Conservation (phyloP, 2,113 vertebrate species). For the Oncorhynchus gorbuscha region DNA sequence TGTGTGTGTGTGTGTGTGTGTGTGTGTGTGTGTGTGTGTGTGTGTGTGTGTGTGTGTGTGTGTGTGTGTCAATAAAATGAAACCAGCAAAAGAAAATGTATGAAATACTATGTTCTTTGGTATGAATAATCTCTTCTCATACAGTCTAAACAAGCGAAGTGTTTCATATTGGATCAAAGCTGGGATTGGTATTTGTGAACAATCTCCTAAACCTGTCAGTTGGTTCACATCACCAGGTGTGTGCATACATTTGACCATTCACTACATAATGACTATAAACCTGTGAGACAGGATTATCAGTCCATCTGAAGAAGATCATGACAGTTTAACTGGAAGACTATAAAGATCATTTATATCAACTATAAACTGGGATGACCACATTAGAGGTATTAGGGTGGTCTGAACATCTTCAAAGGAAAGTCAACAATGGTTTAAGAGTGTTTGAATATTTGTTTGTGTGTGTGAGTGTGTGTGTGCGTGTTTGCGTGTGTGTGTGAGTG, state of each 20-base stretch:
- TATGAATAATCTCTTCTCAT: not conserved
- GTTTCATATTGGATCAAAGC: not conserved
- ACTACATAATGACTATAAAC: slow-evolving; percentile 26
- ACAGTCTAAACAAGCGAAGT: not conserved
- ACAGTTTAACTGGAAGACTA: slow-evolving; percentile 47
- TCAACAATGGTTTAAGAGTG: slow-evolving; percentile 16
- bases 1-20: no score
- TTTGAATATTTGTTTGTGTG: not conserved
- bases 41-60: not conserved
- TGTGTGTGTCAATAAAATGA: not conserved
- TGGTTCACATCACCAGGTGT: not conserved
- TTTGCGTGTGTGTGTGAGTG: not conserved
- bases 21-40: no score
- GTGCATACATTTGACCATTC: not conserved
- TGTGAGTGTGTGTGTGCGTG: not conserved
- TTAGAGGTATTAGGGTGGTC: slow-evolving; percentile 57
- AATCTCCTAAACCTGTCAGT: slow-evolving; percentile 2
- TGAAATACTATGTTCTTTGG: not conserved
- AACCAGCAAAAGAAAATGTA: not conserved
- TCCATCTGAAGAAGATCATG: slow-evolving; percentile 7
- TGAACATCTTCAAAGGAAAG: slow-evolving; percentile 43
- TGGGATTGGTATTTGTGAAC: not conserved
- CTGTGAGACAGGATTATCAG: slow-evolving; percentile 21
- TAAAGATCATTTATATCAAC: slow-evolving; percentile 53
- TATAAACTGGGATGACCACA: slow-evolving; percentile 38